Conservation (phyloP, 2,113 vertebrate genomes). For the Silurus asotus region DNA sequence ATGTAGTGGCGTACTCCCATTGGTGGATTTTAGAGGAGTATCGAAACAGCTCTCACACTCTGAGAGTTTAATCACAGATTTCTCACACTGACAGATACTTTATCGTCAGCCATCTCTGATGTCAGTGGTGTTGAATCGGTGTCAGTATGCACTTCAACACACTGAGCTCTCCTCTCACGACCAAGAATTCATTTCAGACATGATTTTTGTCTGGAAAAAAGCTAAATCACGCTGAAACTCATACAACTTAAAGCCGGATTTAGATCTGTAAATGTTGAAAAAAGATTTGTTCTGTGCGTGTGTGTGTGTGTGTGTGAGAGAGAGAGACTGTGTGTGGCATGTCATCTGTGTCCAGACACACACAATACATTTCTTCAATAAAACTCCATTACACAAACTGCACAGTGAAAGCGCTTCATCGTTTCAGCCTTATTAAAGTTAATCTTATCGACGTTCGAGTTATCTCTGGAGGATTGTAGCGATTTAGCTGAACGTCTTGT, state of each 20-base stretch:
- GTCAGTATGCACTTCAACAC: too few species aligned
- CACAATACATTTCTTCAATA: background rate
- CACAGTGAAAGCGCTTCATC: background rate
- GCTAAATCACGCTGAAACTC: background rate
- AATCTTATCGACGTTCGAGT: background rate
- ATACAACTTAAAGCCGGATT: background rate
- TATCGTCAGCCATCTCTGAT: too few species aligned
- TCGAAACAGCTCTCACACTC: too few species aligned
- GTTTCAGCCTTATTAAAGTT: background rate
- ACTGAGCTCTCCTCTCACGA: too few species aligned
- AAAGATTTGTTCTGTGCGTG: background rate
- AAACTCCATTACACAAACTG: constrained; percentile 9
- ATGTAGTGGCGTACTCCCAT: too few species aligned
- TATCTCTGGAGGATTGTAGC: background rate
- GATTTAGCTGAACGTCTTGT: background rate
- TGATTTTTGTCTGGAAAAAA: background rate
- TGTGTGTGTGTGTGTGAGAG: background rate
- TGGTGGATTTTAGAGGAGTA: too few species aligned
- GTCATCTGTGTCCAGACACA: background rate
- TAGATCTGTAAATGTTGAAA: background rate
- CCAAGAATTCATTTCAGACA: background rate
- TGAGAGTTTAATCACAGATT: too few species aligned
- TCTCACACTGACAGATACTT: too few species aligned
- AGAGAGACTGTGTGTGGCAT: background rate
- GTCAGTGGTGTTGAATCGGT: too few species aligned